Evolutionary conservation across 2,113 vertebrate genomes (phyloP).

Genomic region (Hystrix cristata): DNA sequence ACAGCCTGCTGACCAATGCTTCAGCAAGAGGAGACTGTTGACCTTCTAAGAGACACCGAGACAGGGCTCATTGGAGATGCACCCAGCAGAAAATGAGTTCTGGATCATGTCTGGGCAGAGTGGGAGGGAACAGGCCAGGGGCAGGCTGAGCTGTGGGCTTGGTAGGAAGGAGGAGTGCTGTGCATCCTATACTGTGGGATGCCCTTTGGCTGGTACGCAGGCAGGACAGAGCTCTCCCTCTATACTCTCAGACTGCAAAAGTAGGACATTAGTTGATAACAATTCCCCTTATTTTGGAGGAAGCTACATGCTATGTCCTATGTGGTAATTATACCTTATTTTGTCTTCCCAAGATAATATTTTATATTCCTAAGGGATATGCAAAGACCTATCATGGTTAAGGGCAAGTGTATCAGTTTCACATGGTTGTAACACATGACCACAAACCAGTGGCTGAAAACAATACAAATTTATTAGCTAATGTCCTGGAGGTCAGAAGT

Average conservation of each 20-base stretch:
- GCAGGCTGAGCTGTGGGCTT: neutral
- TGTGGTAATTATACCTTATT: neutral
- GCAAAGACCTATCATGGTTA: neutral
- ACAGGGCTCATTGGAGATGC: neutral
- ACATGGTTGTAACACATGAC: neutral
- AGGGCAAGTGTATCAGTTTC: neutral
- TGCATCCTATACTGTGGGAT: fast-evolving
- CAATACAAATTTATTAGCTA: neutral
- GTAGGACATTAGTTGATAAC: neutral
- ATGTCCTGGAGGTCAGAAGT: neutral
- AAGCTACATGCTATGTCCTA: neutral
- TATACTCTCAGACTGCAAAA: neutral
- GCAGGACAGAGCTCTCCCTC: neutral
- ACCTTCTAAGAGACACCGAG: neutral
- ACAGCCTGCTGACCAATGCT: neutral
- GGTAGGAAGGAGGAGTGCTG: neutral
- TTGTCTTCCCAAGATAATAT: neutral
- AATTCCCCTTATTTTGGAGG: neutral
- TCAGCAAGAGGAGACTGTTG: neutral
- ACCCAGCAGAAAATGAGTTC: neutral
- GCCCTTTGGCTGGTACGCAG: neutral
- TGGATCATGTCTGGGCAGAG: neutral
- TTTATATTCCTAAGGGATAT: neutral
- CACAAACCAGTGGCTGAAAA: neutral
- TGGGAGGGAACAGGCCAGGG: neutral